phyloP scores from a whole-genome alignment of 2,888 invertebrate genomes.

The Antheraea yamamai region DNA sequence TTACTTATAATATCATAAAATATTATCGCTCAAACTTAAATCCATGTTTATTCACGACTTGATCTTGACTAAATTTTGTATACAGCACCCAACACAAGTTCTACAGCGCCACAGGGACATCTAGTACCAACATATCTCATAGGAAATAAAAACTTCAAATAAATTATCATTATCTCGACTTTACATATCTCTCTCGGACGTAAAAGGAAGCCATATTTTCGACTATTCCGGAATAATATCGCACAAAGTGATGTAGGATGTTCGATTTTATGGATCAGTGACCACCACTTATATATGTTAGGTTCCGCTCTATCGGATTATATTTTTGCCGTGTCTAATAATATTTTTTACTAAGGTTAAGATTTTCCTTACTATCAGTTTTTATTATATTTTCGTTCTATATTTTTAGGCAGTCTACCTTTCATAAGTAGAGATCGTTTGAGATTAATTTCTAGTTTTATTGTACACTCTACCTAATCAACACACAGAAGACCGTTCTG shows the following conservation, averaged over 20 bases:
- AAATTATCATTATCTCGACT: constrained; percentile 9
- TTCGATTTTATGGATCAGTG: constrained; percentile 38
- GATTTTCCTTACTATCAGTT: not conserved
- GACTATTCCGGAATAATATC: constrained; percentile 25
- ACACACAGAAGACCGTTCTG: too few species aligned
- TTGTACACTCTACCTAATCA: not conserved
- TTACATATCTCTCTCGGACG: constrained; percentile 15
- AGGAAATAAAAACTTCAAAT: not conserved
- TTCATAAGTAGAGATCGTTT: not conserved
- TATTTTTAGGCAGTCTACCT: not conserved
- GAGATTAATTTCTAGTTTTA: not conserved
- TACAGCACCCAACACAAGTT: too few species aligned
- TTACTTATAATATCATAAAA: too few species aligned
- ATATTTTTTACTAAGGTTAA: constrained; percentile 6
- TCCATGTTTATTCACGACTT: too few species aligned
- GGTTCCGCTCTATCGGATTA: constrained; percentile 17
- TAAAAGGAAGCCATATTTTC: constrained; percentile 24
- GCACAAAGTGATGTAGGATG: constrained; percentile 28
- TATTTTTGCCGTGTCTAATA: constrained; percentile 2
- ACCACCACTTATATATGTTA: constrained; percentile 22
- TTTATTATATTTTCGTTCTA: not conserved
- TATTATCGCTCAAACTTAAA: too few species aligned
- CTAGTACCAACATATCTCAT: not conserved
- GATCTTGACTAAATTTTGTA: too few species aligned
- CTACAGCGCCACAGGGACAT: too few species aligned